Evolutionary conservation across 2,113 vertebrate species (phyloP).

Genomic region (Perca fluviatilis): DNA sequence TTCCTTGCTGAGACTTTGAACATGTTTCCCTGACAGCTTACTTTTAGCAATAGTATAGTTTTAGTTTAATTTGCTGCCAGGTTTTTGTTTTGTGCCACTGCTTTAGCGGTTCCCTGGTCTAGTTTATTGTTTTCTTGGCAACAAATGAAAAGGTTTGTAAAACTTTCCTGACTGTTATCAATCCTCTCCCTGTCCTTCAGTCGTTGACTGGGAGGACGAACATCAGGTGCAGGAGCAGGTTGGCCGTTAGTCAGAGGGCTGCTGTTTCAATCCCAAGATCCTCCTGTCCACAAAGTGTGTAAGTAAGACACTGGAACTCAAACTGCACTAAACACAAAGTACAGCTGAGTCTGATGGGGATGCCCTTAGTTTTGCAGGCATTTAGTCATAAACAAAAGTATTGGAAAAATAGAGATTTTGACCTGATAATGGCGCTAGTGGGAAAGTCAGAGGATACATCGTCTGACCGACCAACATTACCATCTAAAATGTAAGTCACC

Average conservation of each 20-base stretch:
- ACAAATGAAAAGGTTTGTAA: conserved; percentile 9
- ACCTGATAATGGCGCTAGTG: background rate
- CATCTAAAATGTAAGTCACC: background rate
- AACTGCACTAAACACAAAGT: background rate
- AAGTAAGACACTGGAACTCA: background rate
- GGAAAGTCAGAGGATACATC: background rate
- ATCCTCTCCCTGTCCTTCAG: background rate
- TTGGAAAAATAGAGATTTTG: background rate
- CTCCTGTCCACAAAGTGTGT: background rate
- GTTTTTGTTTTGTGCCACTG: background rate
- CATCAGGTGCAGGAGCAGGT: background rate
- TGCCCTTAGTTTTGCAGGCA: too few relatives aligned
- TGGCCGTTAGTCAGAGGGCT: background rate
- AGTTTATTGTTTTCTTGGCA: conserved; percentile 1
- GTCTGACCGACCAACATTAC: background rate
- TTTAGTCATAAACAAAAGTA: background rate
- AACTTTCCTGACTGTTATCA: background rate
- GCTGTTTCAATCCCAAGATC: background rate
- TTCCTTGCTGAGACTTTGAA: conserved; percentile 13
- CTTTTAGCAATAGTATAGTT: background rate
- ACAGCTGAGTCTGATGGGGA: too few relatives aligned
- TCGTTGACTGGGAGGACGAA: background rate
- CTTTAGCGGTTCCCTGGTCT: background rate
- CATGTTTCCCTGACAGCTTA: background rate
- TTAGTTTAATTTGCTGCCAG: background rate